These are phyloP conservation scores for Therioaphis trifolii DNA, from an alignment of 2,888 invertebrate genomes.

Conservation along the genomic window DNA sequence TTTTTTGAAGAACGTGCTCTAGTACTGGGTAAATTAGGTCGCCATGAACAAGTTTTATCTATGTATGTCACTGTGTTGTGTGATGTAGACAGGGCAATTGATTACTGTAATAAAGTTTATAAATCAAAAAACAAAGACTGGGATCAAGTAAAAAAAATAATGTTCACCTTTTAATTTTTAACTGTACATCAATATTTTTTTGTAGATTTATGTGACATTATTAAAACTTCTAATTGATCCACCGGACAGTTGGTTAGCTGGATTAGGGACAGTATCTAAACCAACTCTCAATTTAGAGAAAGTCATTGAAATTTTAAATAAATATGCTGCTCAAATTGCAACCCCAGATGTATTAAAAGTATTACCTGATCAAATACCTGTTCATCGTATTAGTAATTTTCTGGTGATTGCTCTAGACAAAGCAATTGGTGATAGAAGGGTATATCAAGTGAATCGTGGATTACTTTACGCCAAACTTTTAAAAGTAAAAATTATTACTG, in stretches of 20 bases:
- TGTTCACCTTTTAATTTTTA: conserved; percentile 7
- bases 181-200: conserved; percentile 28
- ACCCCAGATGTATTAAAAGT: conserved; percentile 76
- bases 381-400: conserved; percentile 81
- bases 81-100: conserved; percentile 84
- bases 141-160: conserved; percentile 64
- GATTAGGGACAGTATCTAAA: conserved; percentile 70
- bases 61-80: conserved; percentile 91
- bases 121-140: conserved; percentile 69
- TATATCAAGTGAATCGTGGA: conserved; percentile 83
- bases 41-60: conserved; percentile 91
- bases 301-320: conserved; percentile 83
- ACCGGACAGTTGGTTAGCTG: conserved; percentile 69
- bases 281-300: conserved; percentile 81
- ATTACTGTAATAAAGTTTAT: conserved; percentile 84
- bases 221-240: conserved; percentile 73
- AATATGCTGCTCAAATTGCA: conserved; percentile 82
- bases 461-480: conserved; percentile 86
- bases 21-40: conserved; percentile 88
- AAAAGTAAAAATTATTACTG: conserved; percentile 72
- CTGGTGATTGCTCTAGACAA: conserved; percentile 82
- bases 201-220: conserved; percentile 75
- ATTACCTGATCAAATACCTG: conserved; percentile 83
- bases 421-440: conserved; percentile 79
- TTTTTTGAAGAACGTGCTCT: conserved; percentile 94